These are phyloP conservation scores for Podilymbus podiceps DNA, from an alignment of 2,113 vertebrate genomes.

Conservation along the genomic window DNA sequence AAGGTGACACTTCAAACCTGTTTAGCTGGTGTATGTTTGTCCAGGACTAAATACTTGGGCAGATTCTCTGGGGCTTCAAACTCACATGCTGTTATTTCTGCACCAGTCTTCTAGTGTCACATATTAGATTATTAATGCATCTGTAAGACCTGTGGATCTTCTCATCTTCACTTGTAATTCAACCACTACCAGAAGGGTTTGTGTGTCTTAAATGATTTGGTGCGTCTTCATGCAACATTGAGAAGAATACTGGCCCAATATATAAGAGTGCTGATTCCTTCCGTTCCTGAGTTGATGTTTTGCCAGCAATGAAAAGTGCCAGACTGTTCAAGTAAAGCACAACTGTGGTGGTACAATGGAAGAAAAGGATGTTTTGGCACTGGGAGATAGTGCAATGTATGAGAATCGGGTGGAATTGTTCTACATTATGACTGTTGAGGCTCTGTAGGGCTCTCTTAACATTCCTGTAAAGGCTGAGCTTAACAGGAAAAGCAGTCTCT, in stretches of 20 bases:
- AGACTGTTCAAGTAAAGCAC: conserved; percentile 74
- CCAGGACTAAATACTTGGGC: conserved; percentile 70
- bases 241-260: conserved; percentile 68
- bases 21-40: conserved; percentile 71
- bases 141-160: conserved; percentile 74
- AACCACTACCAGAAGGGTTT: conserved; percentile 72
- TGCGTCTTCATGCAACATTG: conserved; percentile 74
- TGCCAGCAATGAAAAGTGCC: conserved; percentile 69
- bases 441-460: conserved; percentile 43
- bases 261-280: conserved; percentile 55
- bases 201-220: conserved; percentile 76
- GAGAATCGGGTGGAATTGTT: conserved; percentile 53
- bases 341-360: conserved; percentile 45
- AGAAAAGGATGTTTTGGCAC: conserved; percentile 41
- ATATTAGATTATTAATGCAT: conserved; percentile 74
- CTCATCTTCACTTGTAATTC: conserved; percentile 72
- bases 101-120: conserved; percentile 77
- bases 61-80: conserved; percentile 75
- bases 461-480: conserved; percentile 54
- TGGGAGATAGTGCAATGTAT: conserved; percentile 71
- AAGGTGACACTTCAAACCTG: conserved; percentile 89
- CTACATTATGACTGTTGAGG: neutral
- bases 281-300: conserved; percentile 53
- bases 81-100: conserved; percentile 70
- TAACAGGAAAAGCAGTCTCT: conserved; percentile 36